A percentile compares a stretch with the other conserved stretches of the same genome.
Conservation (phyloP, 1,140 invertebrate genomes). For the Ips typographus region DNA sequence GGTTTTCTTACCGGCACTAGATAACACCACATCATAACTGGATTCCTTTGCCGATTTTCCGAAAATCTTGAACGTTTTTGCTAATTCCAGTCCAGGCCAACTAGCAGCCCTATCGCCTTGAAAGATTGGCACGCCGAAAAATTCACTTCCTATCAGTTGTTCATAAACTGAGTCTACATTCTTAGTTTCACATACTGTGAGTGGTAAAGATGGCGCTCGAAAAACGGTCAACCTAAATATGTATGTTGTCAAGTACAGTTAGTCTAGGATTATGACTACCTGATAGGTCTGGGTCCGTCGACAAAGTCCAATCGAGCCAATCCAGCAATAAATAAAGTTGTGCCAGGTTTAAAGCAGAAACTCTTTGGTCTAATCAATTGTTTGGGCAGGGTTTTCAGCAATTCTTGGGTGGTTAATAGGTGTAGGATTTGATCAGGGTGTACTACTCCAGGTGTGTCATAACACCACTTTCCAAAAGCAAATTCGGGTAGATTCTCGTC, state of each 20-base stretch:
- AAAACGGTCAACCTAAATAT: conserved; percentile 75
- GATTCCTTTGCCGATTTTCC: conserved; percentile 58
- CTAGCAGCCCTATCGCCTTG: conserved; percentile 61
- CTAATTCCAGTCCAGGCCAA: conserved; percentile 66
- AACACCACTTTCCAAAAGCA: conserved; percentile 78
- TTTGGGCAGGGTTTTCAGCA: conserved; percentile 72
- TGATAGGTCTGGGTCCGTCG: conserved; percentile 41
- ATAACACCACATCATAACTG: conserved; percentile 76
- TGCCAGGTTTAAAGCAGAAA: conserved; percentile 65
- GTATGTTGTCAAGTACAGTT: neutral
- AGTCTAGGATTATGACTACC: conserved; percentile 7
- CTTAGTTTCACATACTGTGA: conserved; percentile 69
- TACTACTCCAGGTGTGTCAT: conserved; percentile 92
- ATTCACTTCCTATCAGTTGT: conserved; percentile 66
- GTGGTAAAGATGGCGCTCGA: conserved; percentile 70
- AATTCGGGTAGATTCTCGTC: conserved; percentile 66
- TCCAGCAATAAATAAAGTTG: conserved; percentile 80
- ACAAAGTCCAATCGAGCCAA: conserved; percentile 67
- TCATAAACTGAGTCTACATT: conserved; percentile 75
- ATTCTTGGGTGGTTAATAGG: conserved; percentile 82
- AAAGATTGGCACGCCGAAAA: conserved; percentile 69
- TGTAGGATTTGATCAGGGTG: conserved; percentile 82
- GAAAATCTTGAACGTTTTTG: conserved; percentile 56
- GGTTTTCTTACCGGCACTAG: conserved; percentile 65
- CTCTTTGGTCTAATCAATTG: conserved; percentile 71